Evolutionary conservation across 2,888 invertebrate species (phyloP), one percentile per base, ranked within the genome.

Genomic region (Sipunculus nudus): DNA sequence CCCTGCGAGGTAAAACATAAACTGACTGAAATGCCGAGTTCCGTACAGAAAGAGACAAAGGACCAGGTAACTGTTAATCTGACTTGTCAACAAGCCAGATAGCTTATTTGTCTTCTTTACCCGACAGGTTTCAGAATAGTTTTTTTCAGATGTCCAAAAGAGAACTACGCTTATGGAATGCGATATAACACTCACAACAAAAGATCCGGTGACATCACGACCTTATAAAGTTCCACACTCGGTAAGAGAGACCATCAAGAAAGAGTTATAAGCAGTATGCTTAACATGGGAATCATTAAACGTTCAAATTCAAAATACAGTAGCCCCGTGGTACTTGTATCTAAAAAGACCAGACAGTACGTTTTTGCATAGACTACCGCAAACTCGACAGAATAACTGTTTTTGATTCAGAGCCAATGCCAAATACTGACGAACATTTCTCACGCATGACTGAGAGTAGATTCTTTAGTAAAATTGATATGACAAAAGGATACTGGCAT

Each of bases 401-500:
- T 10, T 50, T 50, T 21, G 50, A 50, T 35, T 19, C 35, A 8
- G 50, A 50, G 35, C 35, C 35, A 10, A 50, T 50, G 50, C 8
- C 8, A 6, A 31, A 10, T 19, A 10, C 8, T 10, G 6, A 35
- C 6, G 31, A 31, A 10, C 31, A 35, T 10, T 50, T 16, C 35
- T 19, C 35, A 10, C 8, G 35, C 8, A 6, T 50, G 6, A n/a
- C 16, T 8, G 23, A 16, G 8, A 23, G 16, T 35, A 8, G 23
- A 23, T 50, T 35, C 21, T 35, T 35, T 23, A 16, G 16, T 6
- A 50, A 50, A 23, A 35, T 50, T n/a, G 35, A 50, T 35, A 8
- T 50, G 6, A 35, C 35, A 10, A 50, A 50, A 13, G 50, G 35
- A n/a, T 50, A 50, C 21, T 50, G 50, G 50, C 50, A 50, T 6